phyloP scores from a whole-genome alignment of 2,888 invertebrate species.

The Agrenia bidenticulata region DNA sequence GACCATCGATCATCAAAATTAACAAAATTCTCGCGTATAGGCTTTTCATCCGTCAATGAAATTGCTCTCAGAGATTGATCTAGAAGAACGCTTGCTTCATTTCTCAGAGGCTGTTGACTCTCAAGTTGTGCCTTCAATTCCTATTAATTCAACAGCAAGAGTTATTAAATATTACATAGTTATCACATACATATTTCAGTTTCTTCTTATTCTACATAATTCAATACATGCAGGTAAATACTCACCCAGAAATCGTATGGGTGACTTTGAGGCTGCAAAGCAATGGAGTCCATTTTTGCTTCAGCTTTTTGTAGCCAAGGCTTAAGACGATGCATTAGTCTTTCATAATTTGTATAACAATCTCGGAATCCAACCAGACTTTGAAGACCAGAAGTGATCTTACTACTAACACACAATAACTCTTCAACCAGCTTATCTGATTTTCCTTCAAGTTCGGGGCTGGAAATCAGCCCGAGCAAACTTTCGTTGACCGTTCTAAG shows the following conservation, averaged over 20 bases:
- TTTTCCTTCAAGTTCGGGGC: conserved; percentile 72
- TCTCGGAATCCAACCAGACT: conserved; percentile 67
- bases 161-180: neutral
- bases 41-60: conserved; percentile 79
- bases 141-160: conserved; percentile 55
- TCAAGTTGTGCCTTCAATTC: conserved; percentile 85
- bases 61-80: conserved; percentile 76
- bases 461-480: conserved; percentile 72
- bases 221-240: neutral
- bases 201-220: neutral
- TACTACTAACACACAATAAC: conserved; percentile 71
- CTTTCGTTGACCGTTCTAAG: conserved; percentile 71
- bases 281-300: conserved; percentile 67
- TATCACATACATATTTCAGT: neutral
- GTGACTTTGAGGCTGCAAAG: conserved; percentile 67
- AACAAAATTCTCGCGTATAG: conserved; percentile 75
- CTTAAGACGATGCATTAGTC: conserved; percentile 71
- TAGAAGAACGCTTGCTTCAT: conserved; percentile 71
- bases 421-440: conserved; percentile 73
- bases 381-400: conserved; percentile 71
- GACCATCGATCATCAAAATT: conserved; percentile 77
- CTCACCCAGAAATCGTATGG: conserved; percentile 78
- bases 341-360: conserved; percentile 64
- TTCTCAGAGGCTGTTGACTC: conserved; percentile 74
- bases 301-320: conserved; percentile 75